Base-by-base conservation (phyloP, 2,113 vertebrate genomes). In the Vulpes vulpes region DNA sequence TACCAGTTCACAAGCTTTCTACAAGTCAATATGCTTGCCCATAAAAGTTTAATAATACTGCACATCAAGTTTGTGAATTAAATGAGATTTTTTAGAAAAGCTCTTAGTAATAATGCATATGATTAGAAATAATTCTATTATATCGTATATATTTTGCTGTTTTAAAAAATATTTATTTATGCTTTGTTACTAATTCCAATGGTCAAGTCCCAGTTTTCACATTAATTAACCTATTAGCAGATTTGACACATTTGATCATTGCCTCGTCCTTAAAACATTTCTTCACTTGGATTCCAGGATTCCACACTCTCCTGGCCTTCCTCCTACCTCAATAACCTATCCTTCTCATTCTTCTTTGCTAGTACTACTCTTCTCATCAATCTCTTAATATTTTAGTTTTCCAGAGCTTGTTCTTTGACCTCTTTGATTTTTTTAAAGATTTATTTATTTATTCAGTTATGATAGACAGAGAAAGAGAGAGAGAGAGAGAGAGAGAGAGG, bases 41-140 rank as follows among this genome's bases (percentile, higher is more conserved):
- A 43, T 60, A 64, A 89, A 88, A 38, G 16, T 92, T 85, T 55
- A 90, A 64, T 65, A 62, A 20, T 85, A 78, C 43, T 82, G 89
- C 59, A 91, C 22, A 74, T 83, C 38, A 71, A 62, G 27, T 71
- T 83, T 89, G 20, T 64, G 11, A 96, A 74, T 88, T 94, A 88
- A 94, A 92, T 64, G 16, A 91, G 19, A 81, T 53, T 74, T 86
- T 69, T 55, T 38, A 20, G 4, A 83, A 73, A 85, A 27, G 12
- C 67, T 1, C 11, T 81, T 81, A 15, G 14, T 85, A 94, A 57
- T 83, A 94, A 81, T 64, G n/a, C 43, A 20, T 73, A 38, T 74
- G 38, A 22, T 60, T 86, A 73, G 20, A 73, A 59, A 23, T 62
- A 59, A 38, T 73, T 73, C 38, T 62, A 62, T 62, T 3, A 9